phyloP scores from a whole-genome alignment of 2,113 vertebrate genomes.

The Bagarius yarrelli region DNA sequence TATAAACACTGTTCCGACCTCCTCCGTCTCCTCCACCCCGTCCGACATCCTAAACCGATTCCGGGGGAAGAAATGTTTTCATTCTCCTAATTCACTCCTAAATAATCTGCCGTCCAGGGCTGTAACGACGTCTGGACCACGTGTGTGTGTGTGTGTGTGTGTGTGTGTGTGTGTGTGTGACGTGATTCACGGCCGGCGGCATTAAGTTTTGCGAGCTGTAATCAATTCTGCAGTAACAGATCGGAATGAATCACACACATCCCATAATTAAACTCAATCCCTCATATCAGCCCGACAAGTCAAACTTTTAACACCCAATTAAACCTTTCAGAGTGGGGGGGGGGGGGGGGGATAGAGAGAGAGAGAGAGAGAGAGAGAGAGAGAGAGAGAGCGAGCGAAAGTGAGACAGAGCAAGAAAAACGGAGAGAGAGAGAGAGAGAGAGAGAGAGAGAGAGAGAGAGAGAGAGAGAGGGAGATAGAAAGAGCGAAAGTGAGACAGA shows the following conservation, averaged over 20 bases:
- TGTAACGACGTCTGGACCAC: constrained; percentile 36
- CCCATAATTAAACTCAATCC: constrained; percentile 77
- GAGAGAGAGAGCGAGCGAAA: constrained; percentile 43
- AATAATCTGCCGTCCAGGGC: constrained; percentile 33
- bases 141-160: constrained; percentile 9
- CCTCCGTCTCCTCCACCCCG: no score
- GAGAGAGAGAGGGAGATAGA: no score
- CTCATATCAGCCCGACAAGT: constrained; percentile 74
- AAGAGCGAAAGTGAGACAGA: no score
- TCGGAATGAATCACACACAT: constrained; percentile 74
- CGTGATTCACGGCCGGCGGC: constrained; percentile 71
- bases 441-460: no score
- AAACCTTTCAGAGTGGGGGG: constrained; percentile 65
- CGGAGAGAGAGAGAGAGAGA: constrained; percentile 37
- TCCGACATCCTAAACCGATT: constrained; percentile 38
- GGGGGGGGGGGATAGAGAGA: no score
- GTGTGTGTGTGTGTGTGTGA: background rate
- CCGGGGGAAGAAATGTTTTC: constrained; percentile 21
- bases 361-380: constrained; percentile 43
- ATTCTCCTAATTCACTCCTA: constrained; percentile 35
- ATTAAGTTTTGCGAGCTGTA: constrained; percentile 74
- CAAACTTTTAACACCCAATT: constrained; percentile 79
- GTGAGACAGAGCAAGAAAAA: constrained; percentile 31
- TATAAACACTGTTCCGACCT: no score
- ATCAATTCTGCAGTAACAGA: constrained; percentile 76